Percentiles rank a stretch among this genome's conserved stretches.
phyloP scores from a whole-genome alignment of 1,140 invertebrate species.

The Pogonus chalceus region DNA sequence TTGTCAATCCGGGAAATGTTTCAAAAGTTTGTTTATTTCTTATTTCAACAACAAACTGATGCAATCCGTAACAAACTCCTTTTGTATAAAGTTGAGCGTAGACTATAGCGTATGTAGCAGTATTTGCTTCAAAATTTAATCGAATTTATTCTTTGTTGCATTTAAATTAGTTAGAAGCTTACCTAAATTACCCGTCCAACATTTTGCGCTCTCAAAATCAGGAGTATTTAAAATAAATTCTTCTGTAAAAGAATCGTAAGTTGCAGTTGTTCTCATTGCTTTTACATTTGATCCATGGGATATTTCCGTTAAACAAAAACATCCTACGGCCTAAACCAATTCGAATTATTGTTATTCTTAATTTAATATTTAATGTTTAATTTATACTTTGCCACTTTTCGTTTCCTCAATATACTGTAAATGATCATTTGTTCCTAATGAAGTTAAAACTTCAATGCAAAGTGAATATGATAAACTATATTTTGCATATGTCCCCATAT shows the following conservation, averaged over 20 bases:
- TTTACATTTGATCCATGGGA: conserved; percentile 79
- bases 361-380: no score
- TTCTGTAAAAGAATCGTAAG: conserved; percentile 60
- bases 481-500: conserved; percentile 3
- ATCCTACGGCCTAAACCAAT: conserved; percentile 48
- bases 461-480: not conserved
- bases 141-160: no score
- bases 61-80: conserved; percentile 68
- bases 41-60: conserved; percentile 73
- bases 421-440: not conserved
- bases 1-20: conserved; percentile 55
- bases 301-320: conserved; percentile 79
- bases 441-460: not conserved
- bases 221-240: conserved; percentile 74
- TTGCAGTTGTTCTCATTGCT: conserved; percentile 72
- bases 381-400: not conserved
- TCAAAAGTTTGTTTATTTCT: conserved; percentile 63
- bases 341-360: no score
- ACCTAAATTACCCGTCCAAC: conserved; percentile 61
- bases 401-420: not conserved
- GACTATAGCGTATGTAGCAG: conserved; percentile 74
- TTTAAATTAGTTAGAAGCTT: no score
- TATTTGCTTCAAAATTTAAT: no score
- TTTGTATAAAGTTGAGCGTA: conserved; percentile 73
- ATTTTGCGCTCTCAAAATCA: conserved; percentile 78